Conservation (phyloP, 2,888 invertebrate species). For the Leptinotarsa tumamoca region DNA sequence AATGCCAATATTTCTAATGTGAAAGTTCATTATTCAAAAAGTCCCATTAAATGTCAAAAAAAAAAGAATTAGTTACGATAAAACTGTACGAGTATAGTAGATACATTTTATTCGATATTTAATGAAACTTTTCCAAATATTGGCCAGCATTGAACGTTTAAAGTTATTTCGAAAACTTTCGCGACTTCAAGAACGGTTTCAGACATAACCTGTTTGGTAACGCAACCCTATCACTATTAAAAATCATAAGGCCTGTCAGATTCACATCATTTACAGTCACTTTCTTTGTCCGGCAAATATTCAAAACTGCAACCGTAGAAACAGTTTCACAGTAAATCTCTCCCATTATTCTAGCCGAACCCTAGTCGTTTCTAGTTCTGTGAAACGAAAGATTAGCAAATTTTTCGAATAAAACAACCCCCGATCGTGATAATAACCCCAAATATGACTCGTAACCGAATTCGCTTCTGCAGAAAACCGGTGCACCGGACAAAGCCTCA, state of each 20-base stretch:
- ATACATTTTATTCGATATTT: too few species aligned
- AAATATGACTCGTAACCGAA: conserved; percentile 13
- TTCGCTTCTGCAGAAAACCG: conserved; percentile 33
- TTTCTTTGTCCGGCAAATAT: not conserved
- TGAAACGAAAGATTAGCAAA: conserved; percentile 24
- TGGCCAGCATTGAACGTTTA: too few species aligned
- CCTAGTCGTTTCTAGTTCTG: not conserved
- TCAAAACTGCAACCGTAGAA: not conserved
- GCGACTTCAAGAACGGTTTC: not conserved
- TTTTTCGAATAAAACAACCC: conserved; percentile 17
- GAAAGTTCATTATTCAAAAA: too few species aligned
- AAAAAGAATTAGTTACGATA: too few species aligned
- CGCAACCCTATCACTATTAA: not conserved
- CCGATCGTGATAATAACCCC: conserved; percentile 27
- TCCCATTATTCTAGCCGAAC: not conserved
- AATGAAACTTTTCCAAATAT: too few species aligned
- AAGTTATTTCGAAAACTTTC: too few species aligned
- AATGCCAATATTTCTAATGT: too few species aligned
- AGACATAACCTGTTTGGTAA: not conserved
- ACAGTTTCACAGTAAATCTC: conserved; percentile 4
- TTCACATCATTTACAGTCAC: not conserved
- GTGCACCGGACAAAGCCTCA: conserved; percentile 36
- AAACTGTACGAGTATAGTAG: too few species aligned
- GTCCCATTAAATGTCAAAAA: too few species aligned
- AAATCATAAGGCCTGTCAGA: not conserved